Percentiles rank a stretch among this genome's conserved stretches.
These are phyloP conservation scores for Sander vitreus DNA, from an alignment of 2,113 vertebrate species.

Conservation along the genomic window DNA sequence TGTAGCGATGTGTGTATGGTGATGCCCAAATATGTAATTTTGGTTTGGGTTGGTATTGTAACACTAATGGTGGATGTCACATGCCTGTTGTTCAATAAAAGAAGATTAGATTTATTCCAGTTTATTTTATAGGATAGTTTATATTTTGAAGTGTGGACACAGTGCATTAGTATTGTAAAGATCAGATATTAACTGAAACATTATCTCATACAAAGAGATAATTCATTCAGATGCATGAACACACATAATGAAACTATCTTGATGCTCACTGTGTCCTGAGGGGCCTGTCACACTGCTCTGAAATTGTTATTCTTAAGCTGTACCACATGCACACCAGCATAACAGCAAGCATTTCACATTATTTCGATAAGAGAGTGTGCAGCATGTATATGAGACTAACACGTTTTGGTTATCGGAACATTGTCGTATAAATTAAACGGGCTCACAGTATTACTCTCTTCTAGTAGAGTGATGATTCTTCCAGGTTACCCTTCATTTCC, in stretches of 20 bases:
- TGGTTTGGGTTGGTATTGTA: too few species aligned
- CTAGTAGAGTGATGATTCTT: not conserved
- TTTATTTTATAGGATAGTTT: too few species aligned
- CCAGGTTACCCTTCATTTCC: not conserved
- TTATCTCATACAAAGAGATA: constrained; percentile 11
- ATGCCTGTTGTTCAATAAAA: too few species aligned
- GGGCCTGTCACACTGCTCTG: not conserved
- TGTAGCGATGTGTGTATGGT: too few species aligned
- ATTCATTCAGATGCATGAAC: constrained; percentile 32
- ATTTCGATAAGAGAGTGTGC: not conserved
- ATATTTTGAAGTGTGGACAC: not conserved
- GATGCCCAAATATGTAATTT: too few species aligned
- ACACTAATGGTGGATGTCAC: too few species aligned
- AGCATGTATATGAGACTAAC: not conserved
- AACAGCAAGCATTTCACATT: not conserved
- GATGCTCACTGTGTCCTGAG: constrained; percentile 8
- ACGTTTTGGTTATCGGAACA: not conserved
- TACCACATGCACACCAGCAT: not conserved
- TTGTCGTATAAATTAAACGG: not conserved
- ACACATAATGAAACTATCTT: constrained; percentile 28
- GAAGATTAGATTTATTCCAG: too few species aligned
- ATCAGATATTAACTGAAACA: constrained; percentile 15
- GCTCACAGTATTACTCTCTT: not conserved
- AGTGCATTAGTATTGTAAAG: not conserved
- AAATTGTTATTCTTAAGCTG: constrained; percentile 6